Base-by-base conservation (phyloP, 2,888 invertebrate genomes). In the Malacosoma neustria region DNA sequence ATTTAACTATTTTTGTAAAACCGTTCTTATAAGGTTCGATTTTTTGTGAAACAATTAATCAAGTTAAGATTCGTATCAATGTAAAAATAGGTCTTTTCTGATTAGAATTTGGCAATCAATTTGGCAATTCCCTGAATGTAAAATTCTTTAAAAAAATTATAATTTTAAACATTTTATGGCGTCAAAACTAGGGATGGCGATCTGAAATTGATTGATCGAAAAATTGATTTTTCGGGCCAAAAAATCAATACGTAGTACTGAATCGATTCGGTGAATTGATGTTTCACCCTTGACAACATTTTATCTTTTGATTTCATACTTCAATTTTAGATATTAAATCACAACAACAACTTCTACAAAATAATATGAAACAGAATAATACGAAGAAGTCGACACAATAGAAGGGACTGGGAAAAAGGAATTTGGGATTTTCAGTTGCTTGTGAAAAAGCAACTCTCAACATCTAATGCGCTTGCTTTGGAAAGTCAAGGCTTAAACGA, bases 401-500 rank as follows among this genome's bases (percentile, higher is more conserved):
- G 42, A 44, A 49, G 36, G 36, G 9, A 46, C 42, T 43, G 40
- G 44, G 49, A n/a, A 40, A 46, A 41, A 34, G 41, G 41, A 41
- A 46, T 48, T 42, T 48, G 41, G 42, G 40, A 49, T 49, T 54
- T 49, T 43, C 49, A 49, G 39, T 43, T 49, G 41, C 45, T 50
- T 40, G 49, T 15, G 15, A 15, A 15, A 15, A 15, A 15, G 15
- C 15, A 15, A 15, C 15, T 15, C 15, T 15, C 15, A 6, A 6
- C 7, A 15, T 15, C 5, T 7, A 15, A 15, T 15, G 15, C 15
- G 7, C 15, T 15, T 50, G 46, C 46, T 6, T 46, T 38, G 39
- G 43, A 48, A 51, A 49, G 30, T 48, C 39, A 51, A 37, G 49
- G 50, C 42, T 51, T 54, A 48, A 49, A 53, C 3, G 50, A 51